phyloP scores from a whole-genome alignment of 2,888 invertebrate species.

The Lycaena phlaeas region DNA sequence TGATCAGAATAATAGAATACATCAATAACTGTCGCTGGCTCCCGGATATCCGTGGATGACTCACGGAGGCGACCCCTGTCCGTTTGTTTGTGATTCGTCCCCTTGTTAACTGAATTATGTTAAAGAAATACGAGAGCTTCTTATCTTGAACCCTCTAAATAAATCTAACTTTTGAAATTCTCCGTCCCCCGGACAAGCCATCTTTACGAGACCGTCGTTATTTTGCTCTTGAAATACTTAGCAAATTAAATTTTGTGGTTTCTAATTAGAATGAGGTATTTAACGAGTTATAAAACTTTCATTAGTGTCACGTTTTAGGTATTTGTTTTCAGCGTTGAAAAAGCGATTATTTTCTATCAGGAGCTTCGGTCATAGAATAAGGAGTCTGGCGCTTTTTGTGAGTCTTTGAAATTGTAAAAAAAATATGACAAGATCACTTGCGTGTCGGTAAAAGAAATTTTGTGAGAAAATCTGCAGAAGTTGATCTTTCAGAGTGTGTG shows the following conservation, averaged over 20 bases:
- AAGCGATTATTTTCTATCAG: no score
- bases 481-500: no score
- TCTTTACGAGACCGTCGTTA: slow-evolving; percentile 20
- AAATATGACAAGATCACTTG: no score
- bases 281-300: not conserved
- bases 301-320: slow-evolving; percentile 1
- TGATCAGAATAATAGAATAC: slow-evolving; percentile 42
- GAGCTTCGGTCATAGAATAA: no score
- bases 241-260: slow-evolving; percentile 21
- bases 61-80: slow-evolving; percentile 43
- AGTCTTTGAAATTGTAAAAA: no score
- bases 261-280: slow-evolving; percentile 18
- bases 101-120: slow-evolving; percentile 55
- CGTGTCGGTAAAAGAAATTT: no score
- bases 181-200: slow-evolving; percentile 18
- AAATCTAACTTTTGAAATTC: slow-evolving; percentile 45
- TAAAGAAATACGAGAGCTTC: slow-evolving; percentile 49
- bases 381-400: no score
- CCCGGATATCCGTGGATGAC: slow-evolving; percentile 55
- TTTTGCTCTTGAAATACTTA: slow-evolving; percentile 21
- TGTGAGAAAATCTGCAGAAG: no score
- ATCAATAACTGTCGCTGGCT: slow-evolving; percentile 54
- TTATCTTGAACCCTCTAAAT: slow-evolving; percentile 48
- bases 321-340: not conserved
- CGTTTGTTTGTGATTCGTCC: slow-evolving; percentile 43